Base-by-base conservation (phyloP, 1,140 invertebrate genomes). In the Charaxes varanes region DNA sequence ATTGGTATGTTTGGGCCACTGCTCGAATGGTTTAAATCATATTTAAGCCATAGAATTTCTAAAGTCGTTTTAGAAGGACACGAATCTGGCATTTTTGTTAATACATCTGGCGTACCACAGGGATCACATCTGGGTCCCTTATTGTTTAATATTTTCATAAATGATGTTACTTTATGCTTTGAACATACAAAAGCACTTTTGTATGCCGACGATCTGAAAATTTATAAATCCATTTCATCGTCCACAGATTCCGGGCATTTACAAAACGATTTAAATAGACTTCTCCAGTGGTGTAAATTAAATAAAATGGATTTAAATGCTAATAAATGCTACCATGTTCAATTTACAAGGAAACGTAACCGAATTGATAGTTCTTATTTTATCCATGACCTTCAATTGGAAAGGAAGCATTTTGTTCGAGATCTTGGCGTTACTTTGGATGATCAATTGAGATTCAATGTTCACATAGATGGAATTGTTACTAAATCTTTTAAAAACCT, bases 91-190 rank as follows among this genome's bases (percentile, higher is more conserved):
- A 6, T 13, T 14, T 15, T 33, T 6, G 2, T 12, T 3, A 15
- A 7, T 2, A 3, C 22, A 6, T 51, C 47, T 8, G 47, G 41
- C 2, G 36, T 44, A 2, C 47, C 47, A 5, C 41, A 51, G 17
- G 48, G 41, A 4, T 42, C 46, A 1, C 17, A 40, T 7, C 13
- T 49, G n/a, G 46, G 27, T 2, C 38, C 46, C 7, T 6, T 40
- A 4, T 33, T 42, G 21, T 43, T 43, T 22, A 43, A 35, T 19
- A 43, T 47, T 4, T 47, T 47, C 8, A 22, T 45, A 6, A 37
- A 37, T 13, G 35, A 47, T 7, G 8, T 34, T 21, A 21, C 11
- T 1, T 28, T 7, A n/a, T 18, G 15, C 21, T 35, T 43, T 28
- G 6, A 19, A 11, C n/a, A 35, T 23, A 35, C 31, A 5, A 19